A percentile compares a stretch with the other conserved stretches of the same genome.
phyloP scores from a whole-genome alignment of 92 coral and sea anemone genomes.

The Porites cylindrica region DNA sequence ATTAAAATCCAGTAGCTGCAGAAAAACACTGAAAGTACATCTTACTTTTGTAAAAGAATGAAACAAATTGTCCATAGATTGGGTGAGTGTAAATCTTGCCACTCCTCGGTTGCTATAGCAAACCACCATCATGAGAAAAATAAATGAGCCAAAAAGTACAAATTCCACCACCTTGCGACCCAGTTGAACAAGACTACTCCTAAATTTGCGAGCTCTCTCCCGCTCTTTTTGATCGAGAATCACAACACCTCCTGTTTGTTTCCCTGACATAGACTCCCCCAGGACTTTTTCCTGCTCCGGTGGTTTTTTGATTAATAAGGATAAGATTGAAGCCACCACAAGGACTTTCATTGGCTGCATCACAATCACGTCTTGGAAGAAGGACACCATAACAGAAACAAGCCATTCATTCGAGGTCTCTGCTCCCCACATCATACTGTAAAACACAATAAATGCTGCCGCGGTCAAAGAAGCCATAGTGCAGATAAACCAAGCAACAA shows the following conservation, averaged over 20 bases:
- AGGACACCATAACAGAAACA: slow-evolving; percentile 85
- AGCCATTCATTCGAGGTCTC: slow-evolving; percentile 90
- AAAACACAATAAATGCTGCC: slow-evolving; percentile 82
- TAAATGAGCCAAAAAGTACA: slow-evolving; percentile 63
- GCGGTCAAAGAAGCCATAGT: slow-evolving; percentile 76
- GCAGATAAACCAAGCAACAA: slow-evolving; percentile 84
- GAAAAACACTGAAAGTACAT: neutral
- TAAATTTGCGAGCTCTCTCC: slow-evolving; percentile 67
- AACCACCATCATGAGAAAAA: slow-evolving; percentile 69
- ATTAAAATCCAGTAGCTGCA: neutral
- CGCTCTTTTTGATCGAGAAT: slow-evolving; percentile 69
- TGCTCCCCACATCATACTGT: slow-evolving; percentile 93
- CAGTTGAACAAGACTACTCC: slow-evolving; percentile 71
- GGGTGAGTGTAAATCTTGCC: slow-evolving; percentile 68
- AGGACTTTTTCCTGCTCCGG: slow-evolving; percentile 78
- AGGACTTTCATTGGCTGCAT: slow-evolving; percentile 90
- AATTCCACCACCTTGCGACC: slow-evolving; percentile 75
- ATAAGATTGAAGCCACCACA: slow-evolving; percentile 77
- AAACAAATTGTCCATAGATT: slow-evolving; percentile 67
- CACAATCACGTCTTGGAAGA: slow-evolving; percentile 87
- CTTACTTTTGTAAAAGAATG: slow-evolving; percentile 66
- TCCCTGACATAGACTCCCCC: slow-evolving; percentile 54
- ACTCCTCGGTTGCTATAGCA: slow-evolving; percentile 79
- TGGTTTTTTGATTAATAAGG: slow-evolving; percentile 79
- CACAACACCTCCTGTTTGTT: slow-evolving; percentile 38